Conservation (phyloP, 2,888 invertebrate species). For the Alsophila aescularia region DNA sequence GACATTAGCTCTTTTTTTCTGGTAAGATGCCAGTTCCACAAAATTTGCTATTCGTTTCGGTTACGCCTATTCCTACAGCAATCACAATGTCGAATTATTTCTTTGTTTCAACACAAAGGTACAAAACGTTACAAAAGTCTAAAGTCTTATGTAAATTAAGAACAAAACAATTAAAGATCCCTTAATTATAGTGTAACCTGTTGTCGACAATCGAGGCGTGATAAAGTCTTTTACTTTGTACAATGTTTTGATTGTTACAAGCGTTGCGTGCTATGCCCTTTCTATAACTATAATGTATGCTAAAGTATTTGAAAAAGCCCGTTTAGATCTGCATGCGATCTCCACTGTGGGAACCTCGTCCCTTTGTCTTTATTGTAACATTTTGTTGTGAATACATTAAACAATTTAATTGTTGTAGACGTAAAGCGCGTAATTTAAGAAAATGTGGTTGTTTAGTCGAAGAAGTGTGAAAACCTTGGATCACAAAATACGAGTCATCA, state of each 20-base stretch:
- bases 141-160: conserved; percentile 47
- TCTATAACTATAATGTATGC: conserved; percentile 60
- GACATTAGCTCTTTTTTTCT: not conserved
- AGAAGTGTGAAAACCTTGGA: not conserved
- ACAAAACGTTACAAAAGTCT: conserved; percentile 35
- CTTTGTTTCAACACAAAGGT: conserved; percentile 34
- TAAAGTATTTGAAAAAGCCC: conserved; percentile 51
- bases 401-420: conserved; percentile 27
- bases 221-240: conserved; percentile 50
- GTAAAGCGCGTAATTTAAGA: conserved; percentile 18
- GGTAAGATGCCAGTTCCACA: too few species aligned
- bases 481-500: too few species aligned
- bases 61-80: conserved; percentile 15
- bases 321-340: conserved; percentile 53
- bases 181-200: conserved; percentile 58
- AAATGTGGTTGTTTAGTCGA: not conserved
- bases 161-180: conserved; percentile 56
- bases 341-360: conserved; percentile 46
- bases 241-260: conserved; percentile 72
- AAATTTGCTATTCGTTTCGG: conserved; percentile 11
- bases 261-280: conserved; percentile 43
- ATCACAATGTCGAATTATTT: conserved; percentile 18
- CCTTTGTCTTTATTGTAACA: conserved; percentile 49
- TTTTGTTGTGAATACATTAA: conserved; percentile 34
- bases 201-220: conserved; percentile 63